Percentiles rank a stretch among this genome's conserved stretches.
Evolutionary conservation across 2,113 vertebrate genomes (phyloP).

Genomic region (Podarcis raffonei): DNA sequence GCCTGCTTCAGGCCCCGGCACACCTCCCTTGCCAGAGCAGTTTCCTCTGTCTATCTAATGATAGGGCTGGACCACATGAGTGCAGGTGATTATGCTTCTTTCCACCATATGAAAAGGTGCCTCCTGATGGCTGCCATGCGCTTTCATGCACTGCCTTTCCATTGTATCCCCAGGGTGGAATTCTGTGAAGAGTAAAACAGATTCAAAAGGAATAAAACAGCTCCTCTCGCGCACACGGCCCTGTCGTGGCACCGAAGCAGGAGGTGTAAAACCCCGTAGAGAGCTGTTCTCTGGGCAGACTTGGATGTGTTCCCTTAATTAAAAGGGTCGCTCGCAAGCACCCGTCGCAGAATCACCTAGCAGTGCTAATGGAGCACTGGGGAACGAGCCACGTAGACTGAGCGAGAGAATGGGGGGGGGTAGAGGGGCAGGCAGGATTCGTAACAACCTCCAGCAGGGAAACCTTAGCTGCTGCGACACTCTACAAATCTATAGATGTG

Average conservation of each 20-base stretch:
- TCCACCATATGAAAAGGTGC: no score
- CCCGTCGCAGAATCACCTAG: neutral
- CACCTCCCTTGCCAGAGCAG: no score
- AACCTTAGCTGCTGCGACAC: neutral
- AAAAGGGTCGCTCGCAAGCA: slow-evolving; percentile 9
- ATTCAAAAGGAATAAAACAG: neutral
- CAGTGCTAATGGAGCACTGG: neutral
- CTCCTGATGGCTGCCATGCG: neutral
- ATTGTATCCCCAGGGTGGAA: neutral
- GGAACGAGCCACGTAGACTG: neutral
- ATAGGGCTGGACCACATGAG: no score
- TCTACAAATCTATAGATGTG: neutral
- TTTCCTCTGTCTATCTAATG: no score
- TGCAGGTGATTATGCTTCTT: neutral
- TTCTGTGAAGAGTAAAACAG: neutral
- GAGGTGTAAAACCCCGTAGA: neutral
- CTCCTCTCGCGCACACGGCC: no score
- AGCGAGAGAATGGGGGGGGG: no score
- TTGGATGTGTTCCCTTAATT: neutral
- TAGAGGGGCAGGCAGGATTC: neutral
- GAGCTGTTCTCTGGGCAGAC: neutral
- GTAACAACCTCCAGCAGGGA: neutral
- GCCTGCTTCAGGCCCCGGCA: no score
- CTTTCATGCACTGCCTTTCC: neutral
- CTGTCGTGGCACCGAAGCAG: neutral